phyloP scores from a whole-genome alignment of 2,113 vertebrate species.

The Erpornis zantholeuca region DNA sequence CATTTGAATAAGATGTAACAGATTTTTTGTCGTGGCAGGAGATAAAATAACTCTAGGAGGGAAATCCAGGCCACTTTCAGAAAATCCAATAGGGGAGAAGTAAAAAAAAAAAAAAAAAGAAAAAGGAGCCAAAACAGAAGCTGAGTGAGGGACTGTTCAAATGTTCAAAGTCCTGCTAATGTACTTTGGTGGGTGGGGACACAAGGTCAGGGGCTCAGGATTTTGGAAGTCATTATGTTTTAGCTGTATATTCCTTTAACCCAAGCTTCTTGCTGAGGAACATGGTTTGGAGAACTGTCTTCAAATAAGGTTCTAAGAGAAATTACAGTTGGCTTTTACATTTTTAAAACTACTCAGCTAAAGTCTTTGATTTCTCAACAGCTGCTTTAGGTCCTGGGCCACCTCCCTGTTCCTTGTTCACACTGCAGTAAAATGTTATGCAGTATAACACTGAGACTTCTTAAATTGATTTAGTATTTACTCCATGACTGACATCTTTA shows the following conservation, averaged over 20 bases:
- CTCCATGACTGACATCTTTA: not conserved
- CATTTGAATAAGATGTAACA: not conserved
- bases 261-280: not conserved
- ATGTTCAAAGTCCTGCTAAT: not conserved
- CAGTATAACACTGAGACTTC: not conserved
- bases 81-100: not conserved
- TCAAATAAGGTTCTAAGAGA: not conserved
- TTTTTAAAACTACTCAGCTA: not conserved
- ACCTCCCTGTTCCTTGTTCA: not conserved
- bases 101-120: not conserved
- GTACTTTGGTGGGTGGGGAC: not conserved
- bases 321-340: not conserved
- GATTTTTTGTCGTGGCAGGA: not conserved
- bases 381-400: not conserved
- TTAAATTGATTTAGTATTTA: not conserved
- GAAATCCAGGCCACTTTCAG: slow-evolving; percentile 11
- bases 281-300: not conserved
- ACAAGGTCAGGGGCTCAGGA: not conserved
- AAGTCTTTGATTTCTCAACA: slow-evolving; percentile 13
- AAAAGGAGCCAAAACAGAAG: not conserved
- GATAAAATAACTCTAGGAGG: not conserved
- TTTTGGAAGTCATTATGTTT: not conserved
- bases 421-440: not conserved
- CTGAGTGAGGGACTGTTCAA: not conserved
- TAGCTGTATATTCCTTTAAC: not conserved